Evolutionary conservation across 2,797 vertebrate species (phyloP).

Genomic region (Enteromius radiatus): DNA sequence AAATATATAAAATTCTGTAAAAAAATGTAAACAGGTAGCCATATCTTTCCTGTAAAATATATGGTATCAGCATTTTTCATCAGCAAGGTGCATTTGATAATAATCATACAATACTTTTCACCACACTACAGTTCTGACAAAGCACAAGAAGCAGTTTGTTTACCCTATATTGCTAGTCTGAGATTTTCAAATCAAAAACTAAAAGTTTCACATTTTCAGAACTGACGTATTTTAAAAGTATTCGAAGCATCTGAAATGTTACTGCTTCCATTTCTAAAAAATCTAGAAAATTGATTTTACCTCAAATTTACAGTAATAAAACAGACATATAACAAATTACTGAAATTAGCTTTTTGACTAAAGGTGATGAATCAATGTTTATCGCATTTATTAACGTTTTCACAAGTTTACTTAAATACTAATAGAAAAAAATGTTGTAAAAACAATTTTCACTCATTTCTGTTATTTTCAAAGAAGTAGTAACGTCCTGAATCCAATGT

Average conservation of each 20-base stretch:
- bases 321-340: background rate
- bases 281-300: background rate
- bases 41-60: background rate
- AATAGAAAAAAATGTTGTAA: too few relatives aligned
- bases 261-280: background rate
- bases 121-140: slow-evolving; percentile 24
- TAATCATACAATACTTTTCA: slow-evolving; percentile 2
- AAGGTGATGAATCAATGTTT: background rate
- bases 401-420: too few relatives aligned
- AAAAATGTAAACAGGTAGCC: background rate
- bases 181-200: slow-evolving; percentile 46
- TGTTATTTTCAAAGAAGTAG: background rate
- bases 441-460: too few relatives aligned
- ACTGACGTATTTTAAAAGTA: slow-evolving; percentile 8
- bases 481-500: background rate
- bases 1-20: background rate
- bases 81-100: background rate
- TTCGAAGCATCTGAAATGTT: slow-evolving; percentile 2
- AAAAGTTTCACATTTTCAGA: slow-evolving; percentile 40
- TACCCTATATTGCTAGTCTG: slow-evolving; percentile 62
- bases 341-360: background rate
- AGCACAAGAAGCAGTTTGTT: slow-evolving; percentile 41
- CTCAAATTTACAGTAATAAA: background rate
- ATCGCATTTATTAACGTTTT: background rate
- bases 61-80: background rate